phyloP scores from a whole-genome alignment of 2,888 invertebrate species.

The Drosophila multiciliata region DNA sequence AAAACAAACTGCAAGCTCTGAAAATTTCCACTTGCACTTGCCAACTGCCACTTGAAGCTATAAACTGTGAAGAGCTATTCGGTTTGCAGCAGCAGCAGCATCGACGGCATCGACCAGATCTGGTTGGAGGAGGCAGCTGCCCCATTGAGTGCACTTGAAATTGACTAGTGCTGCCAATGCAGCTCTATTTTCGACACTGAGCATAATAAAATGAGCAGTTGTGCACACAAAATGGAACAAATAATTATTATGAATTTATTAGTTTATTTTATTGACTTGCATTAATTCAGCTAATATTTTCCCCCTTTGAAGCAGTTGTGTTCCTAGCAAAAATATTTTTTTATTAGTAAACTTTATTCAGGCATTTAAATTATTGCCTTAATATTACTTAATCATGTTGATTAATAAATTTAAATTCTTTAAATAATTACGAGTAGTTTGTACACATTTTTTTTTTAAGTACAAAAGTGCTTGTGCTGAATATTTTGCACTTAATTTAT shows the following conservation, averaged over 20 bases:
- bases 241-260: not conserved
- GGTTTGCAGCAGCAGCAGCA: conserved; percentile 42
- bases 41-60: conserved; percentile 77
- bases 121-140: conserved; percentile 63
- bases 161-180: conserved; percentile 56
- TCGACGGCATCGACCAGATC: conserved; percentile 5
- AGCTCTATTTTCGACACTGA: conserved; percentile 9
- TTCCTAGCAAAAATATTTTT: not conserved
- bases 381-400: not conserved
- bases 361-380: not conserved
- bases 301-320: not conserved
- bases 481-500: not conserved
- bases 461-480: not conserved
- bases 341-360: not conserved
- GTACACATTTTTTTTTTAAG: rapidly evolving
- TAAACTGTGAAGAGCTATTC: conserved; percentile 78
- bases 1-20: conserved; percentile 74
- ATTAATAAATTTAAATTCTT: not conserved
- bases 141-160: conserved; percentile 77
- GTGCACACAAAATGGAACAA: not conserved
- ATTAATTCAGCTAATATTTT: not conserved
- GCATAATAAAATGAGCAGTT: rapidly evolving
- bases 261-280: not conserved
- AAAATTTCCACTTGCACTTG: conserved; percentile 77
- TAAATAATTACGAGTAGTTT: not conserved